phyloP scores from a whole-genome alignment of 2,113 vertebrate species.

The Pollimyrus isidori region DNA sequence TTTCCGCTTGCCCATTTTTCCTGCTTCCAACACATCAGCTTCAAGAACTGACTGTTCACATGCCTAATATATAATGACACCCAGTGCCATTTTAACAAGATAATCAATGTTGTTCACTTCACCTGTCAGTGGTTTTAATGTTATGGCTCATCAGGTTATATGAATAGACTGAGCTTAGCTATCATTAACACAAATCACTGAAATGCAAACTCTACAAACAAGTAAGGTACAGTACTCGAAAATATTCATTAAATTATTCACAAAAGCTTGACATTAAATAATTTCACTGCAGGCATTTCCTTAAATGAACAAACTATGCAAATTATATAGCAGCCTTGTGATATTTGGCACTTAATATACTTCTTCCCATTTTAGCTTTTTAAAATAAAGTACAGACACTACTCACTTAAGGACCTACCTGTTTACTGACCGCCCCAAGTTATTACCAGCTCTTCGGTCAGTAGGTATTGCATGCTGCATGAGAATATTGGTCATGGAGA shows the following conservation, averaged over 20 bases:
- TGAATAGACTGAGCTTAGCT: neutral
- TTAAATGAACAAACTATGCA: neutral
- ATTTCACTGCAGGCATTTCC: neutral
- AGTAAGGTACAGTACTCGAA: neutral
- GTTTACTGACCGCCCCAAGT: too few species aligned
- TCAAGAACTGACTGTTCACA: neutral
- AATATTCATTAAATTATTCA: neutral
- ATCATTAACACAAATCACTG: neutral
- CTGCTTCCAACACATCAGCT: neutral
- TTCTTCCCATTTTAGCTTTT: neutral
- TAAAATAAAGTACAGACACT: neutral
- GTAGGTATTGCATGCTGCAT: too few species aligned
- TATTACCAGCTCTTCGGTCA: too few species aligned
- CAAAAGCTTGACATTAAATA: neutral
- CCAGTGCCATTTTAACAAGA: neutral
- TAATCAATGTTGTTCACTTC: neutral
- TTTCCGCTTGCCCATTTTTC: neutral
- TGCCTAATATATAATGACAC: neutral
- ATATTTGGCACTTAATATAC: neutral
- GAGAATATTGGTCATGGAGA: too few species aligned
- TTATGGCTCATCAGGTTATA: neutral
- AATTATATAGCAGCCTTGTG: neutral
- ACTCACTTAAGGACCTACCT: neutral
- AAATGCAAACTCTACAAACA: neutral
- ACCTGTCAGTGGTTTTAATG: neutral